These are phyloP conservation scores for Hypotaenidia okinawae DNA, from an alignment of 2,797 vertebrate genomes.

Conservation along the genomic window DNA sequence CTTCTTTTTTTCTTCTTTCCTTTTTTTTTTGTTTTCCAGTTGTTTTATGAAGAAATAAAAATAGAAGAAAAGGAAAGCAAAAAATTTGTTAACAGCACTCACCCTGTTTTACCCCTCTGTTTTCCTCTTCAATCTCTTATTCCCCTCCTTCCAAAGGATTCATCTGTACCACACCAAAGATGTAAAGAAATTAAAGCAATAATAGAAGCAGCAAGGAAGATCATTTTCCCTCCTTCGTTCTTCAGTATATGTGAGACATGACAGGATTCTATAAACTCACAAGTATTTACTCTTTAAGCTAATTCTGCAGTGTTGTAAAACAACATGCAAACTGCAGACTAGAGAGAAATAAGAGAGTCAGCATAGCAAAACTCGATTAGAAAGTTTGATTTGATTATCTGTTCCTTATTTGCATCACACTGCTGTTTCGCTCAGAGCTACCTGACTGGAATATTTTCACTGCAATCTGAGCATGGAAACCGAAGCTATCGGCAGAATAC, in stretches of 20 bases:
- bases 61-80: background rate
- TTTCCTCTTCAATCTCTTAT: background rate
- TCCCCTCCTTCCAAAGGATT: background rate
- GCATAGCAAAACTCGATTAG: constrained; percentile 70
- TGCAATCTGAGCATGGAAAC: background rate
- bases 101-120: background rate
- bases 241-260: constrained; percentile 18
- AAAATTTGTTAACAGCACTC: background rate
- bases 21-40: background rate
- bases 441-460: constrained; percentile 68
- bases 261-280: constrained; percentile 50
- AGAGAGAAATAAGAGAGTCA: constrained; percentile 73
- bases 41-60: constrained; percentile 31
- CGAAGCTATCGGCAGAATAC: background rate
- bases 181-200: background rate
- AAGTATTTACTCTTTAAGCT: constrained; percentile 71
- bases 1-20: background rate
- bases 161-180: background rate
- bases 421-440: constrained; percentile 51
- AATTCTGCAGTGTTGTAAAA: constrained; percentile 73
- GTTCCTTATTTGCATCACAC: constrained; percentile 71
- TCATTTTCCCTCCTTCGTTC: constrained; percentile 24
- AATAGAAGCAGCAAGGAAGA: background rate
- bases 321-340: constrained; percentile 63
- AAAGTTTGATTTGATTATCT: constrained; percentile 77